Percentiles rank a stretch among this genome's conserved stretches.
Evolutionary conservation across 2,888 invertebrate genomes (phyloP).

Genomic region (Leptopilina syphax): DNA sequence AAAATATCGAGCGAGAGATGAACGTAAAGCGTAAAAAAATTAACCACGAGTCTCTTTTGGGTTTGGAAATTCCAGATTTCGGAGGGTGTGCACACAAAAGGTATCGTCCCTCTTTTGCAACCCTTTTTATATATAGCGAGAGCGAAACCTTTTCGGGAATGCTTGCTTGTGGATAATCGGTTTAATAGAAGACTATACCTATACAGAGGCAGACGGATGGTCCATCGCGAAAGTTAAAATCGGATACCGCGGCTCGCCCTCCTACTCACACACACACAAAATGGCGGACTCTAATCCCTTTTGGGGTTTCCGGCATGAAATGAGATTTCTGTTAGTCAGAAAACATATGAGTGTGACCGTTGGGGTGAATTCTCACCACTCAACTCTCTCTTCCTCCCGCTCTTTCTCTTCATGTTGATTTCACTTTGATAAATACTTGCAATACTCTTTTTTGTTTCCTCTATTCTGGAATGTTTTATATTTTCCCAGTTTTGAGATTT

Average conservation of each 20-base stretch:
- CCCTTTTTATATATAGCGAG: constrained; percentile 57
- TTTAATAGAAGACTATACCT: constrained; percentile 69
- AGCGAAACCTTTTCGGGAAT: constrained; percentile 64
- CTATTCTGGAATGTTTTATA: not conserved
- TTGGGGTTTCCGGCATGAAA: constrained; percentile 71
- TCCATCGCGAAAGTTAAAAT: constrained; percentile 72
- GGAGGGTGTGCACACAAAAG: constrained; percentile 53
- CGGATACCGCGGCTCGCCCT: constrained; percentile 61
- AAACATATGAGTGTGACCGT: constrained; percentile 59
- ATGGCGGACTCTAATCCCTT: constrained; percentile 73
- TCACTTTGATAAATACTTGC: constrained; percentile 13
- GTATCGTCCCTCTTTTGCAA: constrained; percentile 54
- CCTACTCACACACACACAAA: constrained; percentile 58
- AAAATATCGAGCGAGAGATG: constrained; percentile 55
- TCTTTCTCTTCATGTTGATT: not conserved
- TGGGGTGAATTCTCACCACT: constrained; percentile 21
- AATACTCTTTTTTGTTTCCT: not conserved
- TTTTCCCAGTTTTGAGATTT: no score
- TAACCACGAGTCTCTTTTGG: constrained; percentile 54
- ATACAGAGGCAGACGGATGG: constrained; percentile 48
- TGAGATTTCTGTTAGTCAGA: constrained; percentile 72
- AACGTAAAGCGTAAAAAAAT: constrained; percentile 55
- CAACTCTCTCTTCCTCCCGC: not conserved
- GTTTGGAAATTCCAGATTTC: constrained; percentile 51
- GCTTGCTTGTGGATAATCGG: constrained; percentile 71